A percentile compares a stretch with the other conserved stretches of the same genome.
Conservation (phyloP, 2,797 vertebrate genomes). For the Molossus molossus region DNA sequence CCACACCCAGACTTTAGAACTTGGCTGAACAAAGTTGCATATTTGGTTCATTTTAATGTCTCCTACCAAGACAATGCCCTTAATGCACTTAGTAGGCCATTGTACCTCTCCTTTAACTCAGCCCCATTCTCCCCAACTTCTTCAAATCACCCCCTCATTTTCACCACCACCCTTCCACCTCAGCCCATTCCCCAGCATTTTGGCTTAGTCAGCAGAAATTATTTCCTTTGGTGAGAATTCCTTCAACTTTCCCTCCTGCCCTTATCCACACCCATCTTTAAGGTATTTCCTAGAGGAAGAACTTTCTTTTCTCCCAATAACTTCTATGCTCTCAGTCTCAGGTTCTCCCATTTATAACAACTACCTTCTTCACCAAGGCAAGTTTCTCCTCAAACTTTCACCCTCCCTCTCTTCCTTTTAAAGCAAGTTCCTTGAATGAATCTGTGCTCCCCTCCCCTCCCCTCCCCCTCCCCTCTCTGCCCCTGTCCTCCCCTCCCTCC, state of each 20-base stretch:
- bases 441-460: background rate
- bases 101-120: background rate
- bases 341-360: background rate
- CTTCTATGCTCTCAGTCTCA: background rate
- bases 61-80: background rate
- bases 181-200: background rate
- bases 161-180: background rate
- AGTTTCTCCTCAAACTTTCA: background rate
- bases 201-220: background rate
- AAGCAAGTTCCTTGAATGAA: slow-evolving; percentile 7
- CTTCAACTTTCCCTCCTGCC: background rate
- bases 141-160: background rate
- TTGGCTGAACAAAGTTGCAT: background rate
- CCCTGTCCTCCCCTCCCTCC: background rate
- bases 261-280: background rate
- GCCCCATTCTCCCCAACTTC: background rate
- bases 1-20: background rate
- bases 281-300: background rate
- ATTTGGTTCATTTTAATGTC: background rate
- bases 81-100: background rate
- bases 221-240: background rate
- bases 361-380: background rate
- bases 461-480: background rate
- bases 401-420: background rate
- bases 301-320: background rate